Conservation (phyloP, 2,888 invertebrate genomes). For the Neelides folsomi region DNA sequence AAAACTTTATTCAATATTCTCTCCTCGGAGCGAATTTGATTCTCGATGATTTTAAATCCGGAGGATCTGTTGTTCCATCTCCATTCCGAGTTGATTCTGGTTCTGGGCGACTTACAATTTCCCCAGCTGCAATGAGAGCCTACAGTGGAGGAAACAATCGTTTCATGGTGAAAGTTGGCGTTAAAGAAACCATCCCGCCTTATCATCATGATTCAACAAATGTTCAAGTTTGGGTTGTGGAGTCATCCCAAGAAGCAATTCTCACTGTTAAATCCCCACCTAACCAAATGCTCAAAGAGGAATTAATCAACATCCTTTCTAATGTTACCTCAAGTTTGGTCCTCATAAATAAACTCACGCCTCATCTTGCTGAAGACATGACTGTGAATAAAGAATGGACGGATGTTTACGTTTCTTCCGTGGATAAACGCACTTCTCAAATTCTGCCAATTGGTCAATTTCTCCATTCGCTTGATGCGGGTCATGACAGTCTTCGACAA, state of each 20-base stretch:
- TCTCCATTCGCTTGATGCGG: constrained; percentile 65
- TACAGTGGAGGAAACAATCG: constrained; percentile 63
- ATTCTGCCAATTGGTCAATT: constrained; percentile 61
- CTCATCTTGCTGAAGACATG: constrained; percentile 53
- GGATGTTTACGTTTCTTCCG: constrained; percentile 71
- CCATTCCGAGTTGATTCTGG: constrained; percentile 63
- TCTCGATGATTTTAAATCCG: constrained; percentile 31
- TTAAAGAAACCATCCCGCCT: constrained; percentile 65
- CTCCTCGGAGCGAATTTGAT: constrained; percentile 26
- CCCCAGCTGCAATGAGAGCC: constrained; percentile 70
- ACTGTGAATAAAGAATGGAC: constrained; percentile 56
- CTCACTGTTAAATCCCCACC: constrained; percentile 72
- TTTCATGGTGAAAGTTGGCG: constrained; percentile 69
- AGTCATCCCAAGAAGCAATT: constrained; percentile 65
- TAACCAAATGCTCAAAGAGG: constrained; percentile 57
- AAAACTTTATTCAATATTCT: constrained; percentile 23
- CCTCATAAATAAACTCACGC: constrained; percentile 63
- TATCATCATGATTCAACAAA: constrained; percentile 60
- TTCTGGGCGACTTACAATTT: constrained; percentile 52
- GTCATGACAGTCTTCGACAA: constrained; percentile 67
- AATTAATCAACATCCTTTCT: constrained; percentile 57
- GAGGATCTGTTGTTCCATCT: constrained; percentile 72
- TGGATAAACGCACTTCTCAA: constrained; percentile 46
- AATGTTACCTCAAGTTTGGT: constrained; percentile 63
- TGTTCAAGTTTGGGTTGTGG: constrained; percentile 83